phyloP scores from a whole-genome alignment of 2,113 vertebrate genomes.

The Salvator merianae region DNA sequence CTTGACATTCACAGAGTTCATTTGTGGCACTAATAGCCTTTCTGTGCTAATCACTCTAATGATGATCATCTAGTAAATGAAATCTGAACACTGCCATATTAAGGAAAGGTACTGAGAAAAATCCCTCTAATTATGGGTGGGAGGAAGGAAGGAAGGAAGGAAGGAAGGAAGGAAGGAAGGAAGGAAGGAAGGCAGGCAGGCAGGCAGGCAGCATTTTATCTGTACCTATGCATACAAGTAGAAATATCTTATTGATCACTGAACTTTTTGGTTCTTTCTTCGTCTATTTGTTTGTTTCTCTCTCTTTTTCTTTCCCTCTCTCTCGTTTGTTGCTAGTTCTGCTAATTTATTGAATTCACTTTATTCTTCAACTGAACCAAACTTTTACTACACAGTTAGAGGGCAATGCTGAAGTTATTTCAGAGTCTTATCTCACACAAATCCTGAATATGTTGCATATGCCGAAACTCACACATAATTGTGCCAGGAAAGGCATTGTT shows the following conservation, averaged over 20 bases:
- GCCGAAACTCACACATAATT: slow-evolving; percentile 11
- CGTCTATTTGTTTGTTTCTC: neutral
- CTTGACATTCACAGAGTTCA: slow-evolving; percentile 72
- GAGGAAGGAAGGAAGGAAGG: too few species aligned
- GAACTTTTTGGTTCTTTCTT: neutral
- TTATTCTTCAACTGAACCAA: slow-evolving; percentile 11
- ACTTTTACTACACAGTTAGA: neutral
- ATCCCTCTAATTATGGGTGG: too few species aligned
- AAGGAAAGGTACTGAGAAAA: too few species aligned
- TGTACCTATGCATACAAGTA: neutral
- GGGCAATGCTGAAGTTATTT: neutral
- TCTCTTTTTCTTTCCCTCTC: neutral
- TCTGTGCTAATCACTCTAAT: slow-evolving; percentile 71
- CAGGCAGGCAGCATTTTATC: slow-evolving; percentile 32
- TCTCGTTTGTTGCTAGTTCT: neutral
- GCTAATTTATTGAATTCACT: slow-evolving; percentile 17
- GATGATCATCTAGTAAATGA: slow-evolving; percentile 66
- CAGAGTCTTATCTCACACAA: neutral
- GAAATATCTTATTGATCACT: neutral
- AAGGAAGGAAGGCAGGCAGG: too few species aligned
- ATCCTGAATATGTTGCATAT: neutral
- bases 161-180: too few species aligned
- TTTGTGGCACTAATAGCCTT: slow-evolving; percentile 74
- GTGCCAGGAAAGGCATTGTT: neutral
- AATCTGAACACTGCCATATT: slow-evolving; percentile 36